phyloP scores from a whole-genome alignment of 1,140 invertebrate species.

The Eumeta japonica region DNA sequence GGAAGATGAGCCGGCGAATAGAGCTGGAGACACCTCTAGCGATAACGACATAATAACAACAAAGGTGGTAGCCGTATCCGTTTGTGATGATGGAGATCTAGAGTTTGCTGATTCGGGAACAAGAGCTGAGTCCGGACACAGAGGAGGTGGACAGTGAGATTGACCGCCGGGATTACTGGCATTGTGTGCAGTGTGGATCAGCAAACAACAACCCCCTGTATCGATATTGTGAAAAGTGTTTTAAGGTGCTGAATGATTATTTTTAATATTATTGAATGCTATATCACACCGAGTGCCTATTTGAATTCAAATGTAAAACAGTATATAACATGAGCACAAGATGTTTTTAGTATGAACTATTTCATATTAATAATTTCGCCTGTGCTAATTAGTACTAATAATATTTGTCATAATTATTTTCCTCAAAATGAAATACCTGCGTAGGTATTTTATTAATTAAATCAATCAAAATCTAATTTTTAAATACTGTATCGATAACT shows the following conservation, averaged over 20 bases:
- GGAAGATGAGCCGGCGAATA: slow-evolving; percentile 20
- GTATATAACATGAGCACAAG: too few relatives aligned
- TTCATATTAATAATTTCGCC: too few relatives aligned
- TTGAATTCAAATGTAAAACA: too few relatives aligned
- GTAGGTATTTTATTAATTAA: too few relatives aligned
- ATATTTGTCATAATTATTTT: too few relatives aligned
- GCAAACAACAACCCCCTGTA: slow-evolving; percentile 64
- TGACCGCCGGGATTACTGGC: slow-evolving; percentile 60
- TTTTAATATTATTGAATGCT: too few relatives aligned
- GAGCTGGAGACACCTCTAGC: slow-evolving; percentile 29
- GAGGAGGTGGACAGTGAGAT: slow-evolving; percentile 57
- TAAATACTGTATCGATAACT: too few relatives aligned
- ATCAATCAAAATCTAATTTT: too few relatives aligned
- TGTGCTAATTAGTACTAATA: too few relatives aligned
- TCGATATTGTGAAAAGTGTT: slow-evolving; percentile 68
- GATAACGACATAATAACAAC: slow-evolving; percentile 44
- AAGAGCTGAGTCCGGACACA: slow-evolving; percentile 48
- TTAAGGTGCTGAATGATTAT: slow-evolving; percentile 57
- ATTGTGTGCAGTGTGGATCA: slow-evolving; percentile 62
- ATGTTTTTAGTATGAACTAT: too few relatives aligned
- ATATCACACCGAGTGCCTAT: too few relatives aligned
- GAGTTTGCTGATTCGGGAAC: slow-evolving; percentile 58
- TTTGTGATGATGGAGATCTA: slow-evolving; percentile 37
- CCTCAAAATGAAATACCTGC: too few relatives aligned
- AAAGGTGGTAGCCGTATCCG: slow-evolving; percentile 32